Base-by-base conservation (phyloP, 2,888 invertebrate species). In the Sinopyrophorus schimmeli region DNA sequence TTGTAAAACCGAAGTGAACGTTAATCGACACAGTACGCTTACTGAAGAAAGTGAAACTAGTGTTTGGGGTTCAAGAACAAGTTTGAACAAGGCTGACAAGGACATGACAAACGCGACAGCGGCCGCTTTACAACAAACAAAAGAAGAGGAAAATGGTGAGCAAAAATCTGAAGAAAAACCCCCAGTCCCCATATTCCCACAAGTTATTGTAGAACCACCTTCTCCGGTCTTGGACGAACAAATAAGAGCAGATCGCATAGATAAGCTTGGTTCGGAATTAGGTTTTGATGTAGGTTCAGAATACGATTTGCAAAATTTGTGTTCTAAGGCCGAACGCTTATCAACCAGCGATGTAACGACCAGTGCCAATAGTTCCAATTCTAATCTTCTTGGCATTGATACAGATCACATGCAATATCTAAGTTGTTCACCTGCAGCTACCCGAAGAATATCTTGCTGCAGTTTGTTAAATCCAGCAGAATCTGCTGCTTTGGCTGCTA, bases 401-500 rank as follows among this genome's bases (percentile, higher is more conserved):
- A 77, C 80, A 31, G 84, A 85, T 59, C 81, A 82, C 11, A 32
- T 35, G 37, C 77, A 79, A 57, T 84, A 84, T 60, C 72, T 86
- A 14, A 87, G 83, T 57, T 84, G 84, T 64, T 89, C 90, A 1
- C 89, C 90, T 3, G 88, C 91, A 42, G 91, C 92, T 5, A 90
- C 92, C 4, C 80, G 94, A 54, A 78, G 94, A 59, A 93, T 95
- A 68, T 93, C 93, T 56, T 92, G 92, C 70, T 92, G 93, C 49
- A 92, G 92, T 65, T 83, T 92, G 57, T 82, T 92, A 65, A 92
- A 89, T 69, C 83, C 84, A 2, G 82, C 80, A 28, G 86, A 84
- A 67, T 77, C 80, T 11, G 76, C 80, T 1, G 77, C 79, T 14
- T 63, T 79, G 28, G 81, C 82, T n/a, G 81, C 83, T 5, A 78